phyloP scores from a whole-genome alignment of 2,797 vertebrate genomes.

The Chiroxiphia lanceolata region DNA sequence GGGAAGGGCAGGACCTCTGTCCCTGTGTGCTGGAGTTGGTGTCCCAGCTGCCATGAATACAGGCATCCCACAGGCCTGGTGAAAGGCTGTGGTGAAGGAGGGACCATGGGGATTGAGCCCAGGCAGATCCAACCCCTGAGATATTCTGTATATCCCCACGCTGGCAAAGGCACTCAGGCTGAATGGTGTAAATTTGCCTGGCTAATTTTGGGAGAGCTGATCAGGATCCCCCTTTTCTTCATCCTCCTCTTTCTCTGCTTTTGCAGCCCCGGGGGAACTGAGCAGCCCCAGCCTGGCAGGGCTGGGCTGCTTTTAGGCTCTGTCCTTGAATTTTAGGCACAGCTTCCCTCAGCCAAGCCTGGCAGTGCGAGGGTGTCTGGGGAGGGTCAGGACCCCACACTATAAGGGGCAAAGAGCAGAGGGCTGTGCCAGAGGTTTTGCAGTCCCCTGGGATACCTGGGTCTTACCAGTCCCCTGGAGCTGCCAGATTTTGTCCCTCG shows the following conservation, averaged over 20 bases:
- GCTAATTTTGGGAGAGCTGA: not conserved
- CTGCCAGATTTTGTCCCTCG: not conserved
- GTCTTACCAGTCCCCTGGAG: not conserved
- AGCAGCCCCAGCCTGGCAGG: not conserved
- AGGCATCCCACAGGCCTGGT: not conserved
- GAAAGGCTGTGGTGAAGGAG: not conserved
- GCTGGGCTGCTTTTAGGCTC: not conserved
- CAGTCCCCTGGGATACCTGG: rapidly evolving
- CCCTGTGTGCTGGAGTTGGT: not conserved
- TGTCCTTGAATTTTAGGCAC: not conserved
- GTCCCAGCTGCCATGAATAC: not conserved
- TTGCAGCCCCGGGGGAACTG: not conserved
- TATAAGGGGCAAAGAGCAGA: rapidly evolving
- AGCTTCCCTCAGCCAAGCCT: not conserved
- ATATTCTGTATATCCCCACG: not conserved
- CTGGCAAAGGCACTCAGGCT: not conserved
- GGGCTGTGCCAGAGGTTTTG: not conserved
- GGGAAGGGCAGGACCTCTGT: constrained; percentile 15
- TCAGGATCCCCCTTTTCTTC: not conserved
- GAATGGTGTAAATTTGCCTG: not conserved
- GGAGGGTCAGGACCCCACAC: not conserved
- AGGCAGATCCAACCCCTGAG: not conserved
- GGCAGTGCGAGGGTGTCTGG: rapidly evolving
- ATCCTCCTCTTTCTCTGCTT: not conserved
- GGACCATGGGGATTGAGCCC: not conserved